phyloP scores from a whole-genome alignment of 92 coral and sea anemone genomes.

The Porites evermanni region DNA sequence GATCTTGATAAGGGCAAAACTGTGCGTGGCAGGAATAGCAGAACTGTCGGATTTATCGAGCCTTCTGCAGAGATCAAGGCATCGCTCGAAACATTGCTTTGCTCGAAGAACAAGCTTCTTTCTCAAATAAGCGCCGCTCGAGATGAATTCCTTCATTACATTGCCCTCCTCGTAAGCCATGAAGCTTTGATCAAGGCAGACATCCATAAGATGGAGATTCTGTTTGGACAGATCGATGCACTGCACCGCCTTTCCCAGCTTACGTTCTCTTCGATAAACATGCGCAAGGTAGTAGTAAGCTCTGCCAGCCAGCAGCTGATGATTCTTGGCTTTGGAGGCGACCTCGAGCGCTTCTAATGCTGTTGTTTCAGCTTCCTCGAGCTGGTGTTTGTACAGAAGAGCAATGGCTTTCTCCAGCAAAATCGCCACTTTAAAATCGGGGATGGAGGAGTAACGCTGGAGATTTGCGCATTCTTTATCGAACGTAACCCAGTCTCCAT shows the following conservation, averaged over 20 bases:
- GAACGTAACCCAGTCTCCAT: constrained; percentile 59
- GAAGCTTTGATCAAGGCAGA: constrained; percentile 57
- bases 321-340: constrained; percentile 22
- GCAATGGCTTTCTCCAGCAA: constrained; percentile 47
- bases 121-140: constrained; percentile 18
- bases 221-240: constrained; percentile 57
- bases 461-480: constrained; percentile 20
- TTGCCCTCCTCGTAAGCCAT: constrained; percentile 70
- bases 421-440: constrained; percentile 31
- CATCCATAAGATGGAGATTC: constrained; percentile 28
- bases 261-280: constrained; percentile 54
- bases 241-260: constrained; percentile 59
- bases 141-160: constrained; percentile 46
- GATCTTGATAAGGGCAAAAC: constrained; percentile 61
- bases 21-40: constrained; percentile 57
- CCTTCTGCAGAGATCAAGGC: constrained; percentile 51
- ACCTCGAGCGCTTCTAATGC: constrained; percentile 32
- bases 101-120: constrained; percentile 24
- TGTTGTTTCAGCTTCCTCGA: constrained; percentile 41
- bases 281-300: constrained; percentile 64
- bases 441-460: not conserved
- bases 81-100: constrained; percentile 52
- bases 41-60: constrained; percentile 39
- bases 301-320: constrained; percentile 46
- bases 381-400: constrained; percentile 41